Conservation (phyloP, 2,888 invertebrate species). For the Caenorhabditis sp. region DNA sequence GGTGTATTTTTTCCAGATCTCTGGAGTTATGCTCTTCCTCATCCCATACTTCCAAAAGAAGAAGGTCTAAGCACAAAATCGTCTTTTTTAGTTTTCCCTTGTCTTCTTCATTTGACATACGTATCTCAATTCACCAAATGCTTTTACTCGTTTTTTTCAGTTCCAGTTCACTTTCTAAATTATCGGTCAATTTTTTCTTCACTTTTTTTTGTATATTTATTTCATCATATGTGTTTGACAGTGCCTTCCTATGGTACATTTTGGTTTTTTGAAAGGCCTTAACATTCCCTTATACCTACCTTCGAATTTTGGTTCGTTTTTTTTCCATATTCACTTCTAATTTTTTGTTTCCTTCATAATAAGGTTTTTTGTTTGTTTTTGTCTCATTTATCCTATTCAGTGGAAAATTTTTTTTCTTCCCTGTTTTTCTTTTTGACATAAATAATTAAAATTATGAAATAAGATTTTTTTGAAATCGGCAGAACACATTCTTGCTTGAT, state of each 20-base stretch:
- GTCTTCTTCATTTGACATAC: not conserved
- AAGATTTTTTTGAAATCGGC: not conserved
- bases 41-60: slow-evolving; percentile 55
- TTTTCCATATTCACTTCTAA: not conserved
- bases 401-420: not conserved
- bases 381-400: not conserved
- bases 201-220: slow-evolving; percentile 12
- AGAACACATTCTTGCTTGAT: too few species aligned
- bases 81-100: not conserved
- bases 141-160: slow-evolving; percentile 11
- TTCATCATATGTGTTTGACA: slow-evolving; percentile 17
- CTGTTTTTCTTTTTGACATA: not conserved
- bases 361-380: not conserved
- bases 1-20: slow-evolving; percentile 38
- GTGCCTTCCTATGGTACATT: slow-evolving; percentile 21
- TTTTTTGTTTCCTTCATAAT: not conserved
- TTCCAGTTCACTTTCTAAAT: slow-evolving; percentile 19
- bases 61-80: not conserved
- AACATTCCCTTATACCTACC: slow-evolving; percentile 18
- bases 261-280: slow-evolving; percentile 10
- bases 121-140: slow-evolving; percentile 17
- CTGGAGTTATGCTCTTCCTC: slow-evolving; percentile 64
- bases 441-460: not conserved
- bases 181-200: slow-evolving; percentile 16
- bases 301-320: not conserved